These are phyloP conservation scores for Lamellibrachia satsuma DNA, from an alignment of 2,888 invertebrate genomes.

Conservation along the genomic window DNA sequence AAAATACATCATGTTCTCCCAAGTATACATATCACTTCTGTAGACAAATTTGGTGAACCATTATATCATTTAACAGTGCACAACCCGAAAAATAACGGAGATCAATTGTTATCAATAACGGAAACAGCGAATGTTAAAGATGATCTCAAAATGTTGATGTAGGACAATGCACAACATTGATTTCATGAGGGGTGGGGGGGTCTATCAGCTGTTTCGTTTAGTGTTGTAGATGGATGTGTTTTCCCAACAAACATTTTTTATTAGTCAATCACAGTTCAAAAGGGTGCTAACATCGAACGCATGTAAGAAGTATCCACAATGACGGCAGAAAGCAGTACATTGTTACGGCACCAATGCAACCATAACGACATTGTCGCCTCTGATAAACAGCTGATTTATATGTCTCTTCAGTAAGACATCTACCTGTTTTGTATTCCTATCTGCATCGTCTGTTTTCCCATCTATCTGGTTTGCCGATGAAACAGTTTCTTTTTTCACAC, in stretches of 20 bases:
- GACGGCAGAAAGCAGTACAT: background rate
- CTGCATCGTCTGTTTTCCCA: background rate
- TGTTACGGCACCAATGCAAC: constrained; percentile 40
- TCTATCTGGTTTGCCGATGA: background rate
- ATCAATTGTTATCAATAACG: background rate
- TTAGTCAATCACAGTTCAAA: background rate
- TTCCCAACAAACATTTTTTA: background rate
- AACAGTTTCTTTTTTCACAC: background rate
- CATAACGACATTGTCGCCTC: constrained; percentile 65
- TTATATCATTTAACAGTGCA: background rate
- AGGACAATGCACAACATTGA: background rate
- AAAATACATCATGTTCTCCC: background rate
- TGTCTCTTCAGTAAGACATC: constrained; percentile 48
- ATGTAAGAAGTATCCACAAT: background rate
- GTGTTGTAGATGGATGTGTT: background rate
- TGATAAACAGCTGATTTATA: constrained; percentile 62
- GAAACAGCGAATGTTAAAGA: background rate
- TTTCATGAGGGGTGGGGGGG: no score
- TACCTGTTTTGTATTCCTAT: background rate
- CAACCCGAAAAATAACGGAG: background rate
- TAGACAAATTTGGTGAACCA: background rate
- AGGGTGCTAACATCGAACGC: no score
- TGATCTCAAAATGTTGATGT: background rate
- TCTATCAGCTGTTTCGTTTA: no score
- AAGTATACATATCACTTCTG: background rate